Base-by-base conservation (phyloP, 1,140 invertebrate genomes). In the Carcinoscorpius rotundicauda region DNA sequence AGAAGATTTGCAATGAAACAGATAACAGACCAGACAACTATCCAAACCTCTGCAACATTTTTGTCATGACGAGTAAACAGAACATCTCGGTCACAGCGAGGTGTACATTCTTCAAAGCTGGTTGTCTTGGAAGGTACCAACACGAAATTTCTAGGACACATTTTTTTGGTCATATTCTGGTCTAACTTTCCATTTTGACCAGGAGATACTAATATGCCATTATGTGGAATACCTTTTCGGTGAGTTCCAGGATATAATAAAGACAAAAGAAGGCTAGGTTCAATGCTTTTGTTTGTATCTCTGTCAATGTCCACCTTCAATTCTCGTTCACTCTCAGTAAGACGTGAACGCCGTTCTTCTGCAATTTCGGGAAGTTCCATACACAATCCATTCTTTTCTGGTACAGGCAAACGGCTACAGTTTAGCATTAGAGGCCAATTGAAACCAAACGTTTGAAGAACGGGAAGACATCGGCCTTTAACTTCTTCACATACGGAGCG, bases 311-410 rank as follows among this genome's bases (percentile, higher is more conserved):
- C 29, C 29, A 29, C 29, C 29, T 29, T 29, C 29, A 29, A 2
- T 29, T 29, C 29, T 29, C 29, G 29, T 2, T 29, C 29, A 29
- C 29, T 29, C 29, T 29, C 29, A 29, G 29, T 29, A 29, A 29
- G 29, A 29, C 29, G 29, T 29, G 29, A 29, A 29, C 49, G 60
- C 10, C 60, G 49, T 64, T n/a, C 51, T 9, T 67, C 63, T 5
- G 64, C 53, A 10, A 66, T 64, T 11, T 70, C 61, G 10, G 87
- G 85, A 3, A 89, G 90, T 72, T 93, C 89, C 89, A 97, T 97
- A 75, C 94, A 97, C 88, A 97, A 84, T 71, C 91, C 86, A 75
- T 91, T 89, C 75, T 96, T 96, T 71, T 86, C 86, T 1, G 83
- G 82, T 29, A 85, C 83, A 3, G 92, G 92, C 76, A 97, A 96